Base-by-base conservation (phyloP, 2,888 invertebrate species). In the Drosophila meridiana region DNA sequence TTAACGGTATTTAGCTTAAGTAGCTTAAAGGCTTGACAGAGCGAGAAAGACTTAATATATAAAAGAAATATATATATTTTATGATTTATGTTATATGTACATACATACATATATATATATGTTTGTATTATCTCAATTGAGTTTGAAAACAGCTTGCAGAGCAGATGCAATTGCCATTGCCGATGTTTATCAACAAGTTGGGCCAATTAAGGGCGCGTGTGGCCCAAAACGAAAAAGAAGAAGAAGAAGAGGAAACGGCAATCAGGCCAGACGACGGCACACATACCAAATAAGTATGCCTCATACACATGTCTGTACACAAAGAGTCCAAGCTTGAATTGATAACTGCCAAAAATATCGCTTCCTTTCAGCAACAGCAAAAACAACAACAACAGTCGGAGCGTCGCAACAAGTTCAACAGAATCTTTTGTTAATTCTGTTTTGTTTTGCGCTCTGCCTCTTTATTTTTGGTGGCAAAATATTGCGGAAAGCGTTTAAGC, bases 1-100 rank as follows among this genome's bases (percentile, higher is more conserved):
- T 81, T 82, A 82, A 82, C 82, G 82, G 82, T 83, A 82, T 81
- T 86, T 81, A 67, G 69, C 56, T 43, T 20, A 65, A 84, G 71
- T 70, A 28, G 48, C 79, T 75, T 71, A 48, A 53, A 45, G 40
- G 42, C 28, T 47, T 7, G n/a, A 0, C 28, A 36, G 30, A 47
- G 9, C 9, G 32, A 50, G 45, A 48, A 28, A 43, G 43, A 40
- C 26, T 8, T 40, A 13, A 9, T 30, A 45, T 4, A 40, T 40
- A 26, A 20, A 1, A 20, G n/a, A 36, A 1, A 26, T 36, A 55
- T 13, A 13, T 36, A 9, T 26, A 34, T 34, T 7, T 32, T 28
- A 40, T 28, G 53, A 52, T 34, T 20, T 52, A 52, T 38, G 26
- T n/a, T 50, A 32, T 50, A n/a, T n/a, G n/a, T n/a, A n/a, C 1